Base-by-base conservation (phyloP, 2,113 vertebrate genomes). In the Oreochromis aureus region DNA sequence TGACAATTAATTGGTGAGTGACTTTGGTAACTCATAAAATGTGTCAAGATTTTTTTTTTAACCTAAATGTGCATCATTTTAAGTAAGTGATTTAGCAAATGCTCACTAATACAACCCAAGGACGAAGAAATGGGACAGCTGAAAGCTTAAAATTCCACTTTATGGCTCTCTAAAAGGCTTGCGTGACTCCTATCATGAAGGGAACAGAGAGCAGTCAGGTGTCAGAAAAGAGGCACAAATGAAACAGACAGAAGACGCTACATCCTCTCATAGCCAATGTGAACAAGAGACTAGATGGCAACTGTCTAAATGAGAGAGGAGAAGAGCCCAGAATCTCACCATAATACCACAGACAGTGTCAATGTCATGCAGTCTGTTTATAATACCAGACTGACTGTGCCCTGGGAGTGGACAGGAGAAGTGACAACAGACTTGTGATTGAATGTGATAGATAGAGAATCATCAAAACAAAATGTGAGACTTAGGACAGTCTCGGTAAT, bases 11-110 rank as follows among this genome's bases (percentile, higher is more conserved):
- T 90, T 84, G 66, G 34, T 85, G 55, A 89, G 84, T 90, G 92
- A 94, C 91, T 93, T 92, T 93, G 84, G 87, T 83, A 80, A 86
- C 78, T 85, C 90, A 87, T 93, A 88, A 92, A 91, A 92, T 22
- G 51, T 86, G 90, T 89, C 90, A 80, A 54, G 36, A 87, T 84
- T 88, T 88, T 86, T 34, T 91, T 88, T 86, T 36, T 6, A 7
- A 73, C 84, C 82, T 88, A 89, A 90, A 88, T 88, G 73, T 32
- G 59, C 66, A 91, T 84, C 39, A 22, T 89, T 87, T 84, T 88
- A 86, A 59, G 63, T n/a, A 85, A 92, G 84, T 91, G 90, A 92
- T 90, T 91, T 85, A 83, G 89, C 73, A 87, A 91, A 91, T 51
- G 80, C 61, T 61, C 16, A 81, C 44, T 53, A 81, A 92, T 87